phyloP scores from a whole-genome alignment of 2,888 invertebrate genomes.

The Lepidocyrtinus sp. region DNA sequence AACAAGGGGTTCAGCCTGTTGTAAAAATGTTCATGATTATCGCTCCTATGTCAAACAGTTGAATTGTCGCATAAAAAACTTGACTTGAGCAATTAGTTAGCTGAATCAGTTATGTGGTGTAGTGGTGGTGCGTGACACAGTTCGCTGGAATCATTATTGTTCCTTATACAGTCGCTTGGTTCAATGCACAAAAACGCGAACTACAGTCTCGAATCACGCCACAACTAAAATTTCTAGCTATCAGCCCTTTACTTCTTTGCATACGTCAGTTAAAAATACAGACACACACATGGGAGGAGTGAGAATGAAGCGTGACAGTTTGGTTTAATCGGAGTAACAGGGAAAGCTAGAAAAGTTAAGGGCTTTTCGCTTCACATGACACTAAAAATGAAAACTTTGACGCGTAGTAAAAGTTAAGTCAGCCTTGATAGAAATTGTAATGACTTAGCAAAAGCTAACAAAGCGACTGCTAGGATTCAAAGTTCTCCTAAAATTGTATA shows the following conservation, averaged over 20 bases:
- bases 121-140: background rate
- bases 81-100: background rate
- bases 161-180: background rate
- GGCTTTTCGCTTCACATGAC: background rate
- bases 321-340: constrained; percentile 37
- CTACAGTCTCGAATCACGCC: background rate
- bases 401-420: no score
- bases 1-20: no score
- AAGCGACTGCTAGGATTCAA: no score
- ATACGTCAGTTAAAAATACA: no score
- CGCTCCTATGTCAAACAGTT: background rate
- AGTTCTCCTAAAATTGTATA: no score
- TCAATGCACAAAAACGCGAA: no score
- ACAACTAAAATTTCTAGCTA: background rate
- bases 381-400: no score
- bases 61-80: background rate
- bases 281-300: background rate
- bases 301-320: constrained; percentile 37
- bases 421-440: no score
- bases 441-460: no score
- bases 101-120: background rate
- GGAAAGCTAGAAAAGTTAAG: background rate
- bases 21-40: background rate
- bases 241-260: no score
- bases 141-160: background rate